Percentiles rank a stretch among this genome's conserved stretches.
Evolutionary conservation across 1,140 invertebrate species (phyloP).

Genomic region (Drosophila subobscura): DNA sequence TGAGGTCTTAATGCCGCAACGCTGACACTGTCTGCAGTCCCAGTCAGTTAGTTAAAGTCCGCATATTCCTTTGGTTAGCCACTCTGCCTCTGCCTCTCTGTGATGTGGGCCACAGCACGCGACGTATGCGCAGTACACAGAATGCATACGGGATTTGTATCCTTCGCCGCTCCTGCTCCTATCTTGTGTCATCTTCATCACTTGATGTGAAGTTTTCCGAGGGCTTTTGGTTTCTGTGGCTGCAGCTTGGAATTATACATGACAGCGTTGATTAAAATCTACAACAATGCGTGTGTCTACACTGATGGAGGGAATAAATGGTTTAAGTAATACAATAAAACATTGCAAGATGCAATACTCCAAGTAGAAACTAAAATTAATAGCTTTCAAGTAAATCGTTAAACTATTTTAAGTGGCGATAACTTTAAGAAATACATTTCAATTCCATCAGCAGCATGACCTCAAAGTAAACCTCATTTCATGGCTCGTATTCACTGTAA

Average conservation of each 20-base stretch:
- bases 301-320: slow-evolving; percentile 7
- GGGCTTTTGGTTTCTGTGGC: slow-evolving; percentile 20
- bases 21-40: slow-evolving; percentile 62
- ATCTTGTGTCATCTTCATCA: too few species aligned
- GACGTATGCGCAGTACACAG: slow-evolving; percentile 59
- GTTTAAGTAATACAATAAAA: slow-evolving; percentile 9
- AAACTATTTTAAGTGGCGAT: background rate
- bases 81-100: background rate
- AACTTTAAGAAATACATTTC: too few species aligned
- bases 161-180: background rate
- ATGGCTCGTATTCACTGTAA: too few species aligned
- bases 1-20: slow-evolving; percentile 75
- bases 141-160: slow-evolving; percentile 40
- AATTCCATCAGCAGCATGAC: background rate
- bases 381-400: background rate
- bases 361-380: background rate
- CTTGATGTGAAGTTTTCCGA: slow-evolving; percentile 18
- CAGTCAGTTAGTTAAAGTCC: slow-evolving; percentile 71
- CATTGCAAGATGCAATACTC: background rate
- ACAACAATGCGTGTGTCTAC: slow-evolving; percentile 36
- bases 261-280: slow-evolving; percentile 47
- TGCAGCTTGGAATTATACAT: slow-evolving; percentile 28
- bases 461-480: background rate
- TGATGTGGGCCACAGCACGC: slow-evolving; percentile 30
- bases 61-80: slow-evolving; percentile 40